Conservation (phyloP, 1,140 invertebrate genomes). For the Gonatopus flavifemur region DNA sequence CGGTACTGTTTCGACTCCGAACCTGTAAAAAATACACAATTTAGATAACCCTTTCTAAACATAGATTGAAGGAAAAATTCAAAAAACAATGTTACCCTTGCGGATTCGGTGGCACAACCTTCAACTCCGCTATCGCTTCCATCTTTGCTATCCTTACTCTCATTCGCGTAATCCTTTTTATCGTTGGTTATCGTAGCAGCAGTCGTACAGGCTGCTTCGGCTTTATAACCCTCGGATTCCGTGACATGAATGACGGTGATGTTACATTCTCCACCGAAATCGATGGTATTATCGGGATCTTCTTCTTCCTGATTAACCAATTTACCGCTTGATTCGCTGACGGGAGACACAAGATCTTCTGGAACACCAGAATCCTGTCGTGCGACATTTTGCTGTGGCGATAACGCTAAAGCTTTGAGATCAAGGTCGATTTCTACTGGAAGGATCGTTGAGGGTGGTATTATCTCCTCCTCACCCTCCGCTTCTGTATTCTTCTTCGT, state of each 20-base stretch:
- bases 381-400: slow-evolving; percentile 31
- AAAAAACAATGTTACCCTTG: slow-evolving; percentile 38
- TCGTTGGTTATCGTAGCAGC: slow-evolving; percentile 11
- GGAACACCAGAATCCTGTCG: slow-evolving; percentile 50
- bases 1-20: slow-evolving; percentile 63
- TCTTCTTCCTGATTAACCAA: slow-evolving; percentile 31
- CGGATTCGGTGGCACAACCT: slow-evolving; percentile 60
- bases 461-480: too few species aligned
- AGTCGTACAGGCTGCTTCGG: not conserved
- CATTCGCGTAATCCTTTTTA: slow-evolving; percentile 35
- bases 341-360: slow-evolving; percentile 45
- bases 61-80: slow-evolving; percentile 25
- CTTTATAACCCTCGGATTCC: slow-evolving; percentile 4
- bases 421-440: too few species aligned
- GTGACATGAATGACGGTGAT: slow-evolving; percentile 50
- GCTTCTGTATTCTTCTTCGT: too few species aligned
- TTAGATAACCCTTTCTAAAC: not conserved
- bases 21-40: slow-evolving; percentile 45
- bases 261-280: slow-evolving; percentile 49
- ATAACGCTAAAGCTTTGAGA: too few species aligned
- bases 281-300: slow-evolving; percentile 35
- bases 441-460: too few species aligned
- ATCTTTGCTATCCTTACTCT: slow-evolving; percentile 58
- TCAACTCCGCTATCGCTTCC: slow-evolving; percentile 81
- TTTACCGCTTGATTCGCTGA: slow-evolving; percentile 7